phyloP scores from a whole-genome alignment of 2,888 invertebrate genomes.

The Eutolmus rufibarbis region DNA sequence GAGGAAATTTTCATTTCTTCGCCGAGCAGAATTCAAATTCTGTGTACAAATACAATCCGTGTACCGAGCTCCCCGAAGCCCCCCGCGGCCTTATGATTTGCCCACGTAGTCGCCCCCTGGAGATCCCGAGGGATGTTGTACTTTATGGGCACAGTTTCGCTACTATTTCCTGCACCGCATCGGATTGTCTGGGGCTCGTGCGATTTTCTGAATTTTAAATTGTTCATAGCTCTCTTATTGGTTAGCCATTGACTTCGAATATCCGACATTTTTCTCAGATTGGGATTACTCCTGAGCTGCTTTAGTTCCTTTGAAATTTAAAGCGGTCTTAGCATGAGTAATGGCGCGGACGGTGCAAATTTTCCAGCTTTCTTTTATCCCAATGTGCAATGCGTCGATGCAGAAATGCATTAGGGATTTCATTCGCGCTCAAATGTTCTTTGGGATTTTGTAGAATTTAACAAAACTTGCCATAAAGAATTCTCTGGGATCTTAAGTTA shows the following conservation, averaged over 20 bases:
- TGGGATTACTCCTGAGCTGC: not conserved
- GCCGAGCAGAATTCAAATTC: slow-evolving; percentile 13
- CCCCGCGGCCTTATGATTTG: not conserved
- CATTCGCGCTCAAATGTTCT: not conserved
- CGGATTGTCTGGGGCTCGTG: not conserved
- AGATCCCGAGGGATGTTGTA: not conserved
- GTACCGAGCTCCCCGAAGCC: not conserved
- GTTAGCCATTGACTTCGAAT: slow-evolving; percentile 5
- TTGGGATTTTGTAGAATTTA: not conserved
- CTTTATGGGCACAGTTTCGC: not conserved
- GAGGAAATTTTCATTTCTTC: slow-evolving; percentile 19
- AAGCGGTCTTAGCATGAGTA: not conserved
- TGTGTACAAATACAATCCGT: not conserved
- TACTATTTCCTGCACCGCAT: not conserved
- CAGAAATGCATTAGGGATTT: not conserved
- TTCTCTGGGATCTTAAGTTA: not conserved
- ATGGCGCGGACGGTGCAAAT: not conserved
- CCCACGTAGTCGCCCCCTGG: not conserved
- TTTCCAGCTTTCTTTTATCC: not conserved
- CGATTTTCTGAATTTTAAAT: slow-evolving; percentile 21
- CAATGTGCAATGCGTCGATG: not conserved
- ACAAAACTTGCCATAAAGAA: not conserved
- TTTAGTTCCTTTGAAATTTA: not conserved
- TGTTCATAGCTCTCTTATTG: not conserved
- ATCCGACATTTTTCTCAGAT: not conserved